Evolutionary conservation across 2,888 invertebrate genomes (phyloP).

Genomic region (Tenthredo mesomela): DNA sequence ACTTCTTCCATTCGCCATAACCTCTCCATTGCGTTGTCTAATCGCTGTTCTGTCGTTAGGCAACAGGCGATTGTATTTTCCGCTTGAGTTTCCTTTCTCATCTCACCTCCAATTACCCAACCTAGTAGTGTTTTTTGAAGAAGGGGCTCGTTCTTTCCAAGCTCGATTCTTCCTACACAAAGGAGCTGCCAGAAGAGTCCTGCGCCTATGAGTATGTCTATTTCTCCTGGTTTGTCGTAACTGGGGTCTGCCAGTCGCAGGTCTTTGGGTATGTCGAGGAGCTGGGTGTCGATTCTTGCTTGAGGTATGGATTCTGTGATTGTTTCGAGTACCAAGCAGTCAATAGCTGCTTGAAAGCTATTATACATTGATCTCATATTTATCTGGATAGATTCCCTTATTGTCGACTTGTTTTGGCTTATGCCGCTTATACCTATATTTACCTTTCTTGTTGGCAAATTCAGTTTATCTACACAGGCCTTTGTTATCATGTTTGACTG

Average conservation of each 20-base stretch:
- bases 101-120: constrained; percentile 9
- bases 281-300: too few relatives aligned
- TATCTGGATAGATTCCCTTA: too few relatives aligned
- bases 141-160: not conserved
- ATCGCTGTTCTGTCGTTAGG: not conserved
- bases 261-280: too few relatives aligned
- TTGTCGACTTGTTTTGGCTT: too few relatives aligned
- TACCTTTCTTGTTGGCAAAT: too few relatives aligned
- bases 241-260: constrained; percentile 8
- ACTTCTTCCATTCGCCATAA: constrained; percentile 58
- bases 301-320: too few relatives aligned
- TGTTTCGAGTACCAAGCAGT: too few relatives aligned
- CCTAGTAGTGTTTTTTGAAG: constrained; percentile 7
- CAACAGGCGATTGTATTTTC: not conserved
- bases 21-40: constrained; percentile 52
- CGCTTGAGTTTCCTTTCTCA: not conserved
- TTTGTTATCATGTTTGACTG: too few relatives aligned
- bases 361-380: too few relatives aligned
- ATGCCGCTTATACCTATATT: too few relatives aligned
- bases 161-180: not conserved
- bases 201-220: not conserved
- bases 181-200: constrained; percentile 6
- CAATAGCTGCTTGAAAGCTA: too few relatives aligned
- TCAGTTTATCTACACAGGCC: too few relatives aligned
- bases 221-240: not conserved